Percentiles rank a stretch among this genome's conserved stretches.
phyloP scores from a whole-genome alignment of 2,888 invertebrate species.

The Scaptomyza cyrtandrae region DNA sequence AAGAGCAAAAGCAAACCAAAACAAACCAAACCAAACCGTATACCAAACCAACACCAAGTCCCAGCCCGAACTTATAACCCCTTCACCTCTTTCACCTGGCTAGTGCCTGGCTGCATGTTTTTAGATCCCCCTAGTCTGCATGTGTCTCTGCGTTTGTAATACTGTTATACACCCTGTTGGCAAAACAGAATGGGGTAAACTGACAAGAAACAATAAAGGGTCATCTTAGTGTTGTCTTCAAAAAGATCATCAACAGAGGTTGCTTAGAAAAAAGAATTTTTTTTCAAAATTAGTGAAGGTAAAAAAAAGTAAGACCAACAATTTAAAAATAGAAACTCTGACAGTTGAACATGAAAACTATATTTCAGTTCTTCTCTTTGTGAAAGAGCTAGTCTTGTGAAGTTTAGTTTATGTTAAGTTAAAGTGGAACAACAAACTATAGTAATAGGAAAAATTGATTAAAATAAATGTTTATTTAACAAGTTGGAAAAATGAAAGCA shows the following conservation, averaged over 20 bases:
- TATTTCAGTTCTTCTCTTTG: neutral
- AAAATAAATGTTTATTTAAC: too few relatives aligned
- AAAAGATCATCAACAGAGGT: neutral
- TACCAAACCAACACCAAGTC: slow-evolving; percentile 1
- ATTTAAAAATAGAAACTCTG: neutral
- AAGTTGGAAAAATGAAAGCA: neutral
- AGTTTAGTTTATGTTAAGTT: neutral
- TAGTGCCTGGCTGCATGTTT: slow-evolving; percentile 40
- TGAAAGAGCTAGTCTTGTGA: neutral
- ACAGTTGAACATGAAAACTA: too few relatives aligned
- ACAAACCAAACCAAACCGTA: slow-evolving; percentile 12
- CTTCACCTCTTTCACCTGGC: slow-evolving; percentile 20
- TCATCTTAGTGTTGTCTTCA: neutral
- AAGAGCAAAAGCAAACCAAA: slow-evolving; percentile 18
- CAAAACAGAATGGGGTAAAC: neutral
- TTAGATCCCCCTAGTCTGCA: slow-evolving; percentile 45
- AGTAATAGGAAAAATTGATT: too few relatives aligned
- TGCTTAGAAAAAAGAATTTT: neutral
- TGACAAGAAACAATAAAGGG: neutral
- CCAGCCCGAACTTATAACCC: slow-evolving; percentile 1
- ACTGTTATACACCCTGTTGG: slow-evolving; percentile 38
- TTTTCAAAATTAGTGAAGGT: neutral
- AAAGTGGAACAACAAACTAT: neutral
- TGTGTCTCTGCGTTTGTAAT: slow-evolving; percentile 53
- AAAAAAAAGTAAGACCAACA: neutral